Percentiles rank a stretch among this genome's conserved stretches.
These are phyloP conservation scores for Parochlus steinenii DNA, from an alignment of 2,888 invertebrate species.

Conservation along the genomic window DNA sequence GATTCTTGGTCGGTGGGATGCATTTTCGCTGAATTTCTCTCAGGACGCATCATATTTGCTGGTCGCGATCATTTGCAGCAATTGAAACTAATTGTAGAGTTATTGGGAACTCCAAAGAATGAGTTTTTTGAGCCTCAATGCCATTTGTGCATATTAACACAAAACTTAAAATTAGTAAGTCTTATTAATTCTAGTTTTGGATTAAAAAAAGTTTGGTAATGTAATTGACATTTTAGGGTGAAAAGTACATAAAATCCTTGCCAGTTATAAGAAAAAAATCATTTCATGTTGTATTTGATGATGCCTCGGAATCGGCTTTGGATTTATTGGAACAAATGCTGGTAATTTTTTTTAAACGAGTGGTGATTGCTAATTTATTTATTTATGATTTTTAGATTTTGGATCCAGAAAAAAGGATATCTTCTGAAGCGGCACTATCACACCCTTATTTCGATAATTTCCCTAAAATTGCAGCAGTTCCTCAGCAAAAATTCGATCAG, in stretches of 20 bases:
- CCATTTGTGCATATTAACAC: conserved; percentile 11
- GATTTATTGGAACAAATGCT: conserved; percentile 10
- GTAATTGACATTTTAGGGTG: too few species aligned
- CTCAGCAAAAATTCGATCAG: too few species aligned
- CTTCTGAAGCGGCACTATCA: conserved; percentile 1
- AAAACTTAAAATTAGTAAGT: conserved; percentile 10
- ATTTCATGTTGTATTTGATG: conserved; percentile 8
- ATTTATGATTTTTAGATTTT: conserved; percentile 6
- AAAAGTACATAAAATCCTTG: conserved; percentile 8
- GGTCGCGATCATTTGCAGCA: conserved; percentile 11
- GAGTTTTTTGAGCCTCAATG: conserved; percentile 11
- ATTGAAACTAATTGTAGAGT: conserved; percentile 5
- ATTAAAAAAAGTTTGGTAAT: too few species aligned
- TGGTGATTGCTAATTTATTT: too few species aligned
- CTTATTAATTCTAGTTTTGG: too few species aligned
- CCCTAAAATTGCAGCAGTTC: too few species aligned
- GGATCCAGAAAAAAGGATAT: conserved; percentile 8
- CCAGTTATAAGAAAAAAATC: conserved; percentile 5
- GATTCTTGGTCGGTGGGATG: conserved; percentile 12
- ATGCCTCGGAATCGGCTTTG: conserved; percentile 4
- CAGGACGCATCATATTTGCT: conserved; percentile 10
- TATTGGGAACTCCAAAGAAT: conserved; percentile 10
- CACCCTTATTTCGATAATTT: conserved; percentile 9
- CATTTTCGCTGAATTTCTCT: conserved; percentile 11
- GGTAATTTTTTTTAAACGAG: too few species aligned